A percentile compares a stretch with the other conserved stretches of the same genome.
phyloP scores from a whole-genome alignment of 2,888 invertebrate genomes.

The Drosophila dives region DNA sequence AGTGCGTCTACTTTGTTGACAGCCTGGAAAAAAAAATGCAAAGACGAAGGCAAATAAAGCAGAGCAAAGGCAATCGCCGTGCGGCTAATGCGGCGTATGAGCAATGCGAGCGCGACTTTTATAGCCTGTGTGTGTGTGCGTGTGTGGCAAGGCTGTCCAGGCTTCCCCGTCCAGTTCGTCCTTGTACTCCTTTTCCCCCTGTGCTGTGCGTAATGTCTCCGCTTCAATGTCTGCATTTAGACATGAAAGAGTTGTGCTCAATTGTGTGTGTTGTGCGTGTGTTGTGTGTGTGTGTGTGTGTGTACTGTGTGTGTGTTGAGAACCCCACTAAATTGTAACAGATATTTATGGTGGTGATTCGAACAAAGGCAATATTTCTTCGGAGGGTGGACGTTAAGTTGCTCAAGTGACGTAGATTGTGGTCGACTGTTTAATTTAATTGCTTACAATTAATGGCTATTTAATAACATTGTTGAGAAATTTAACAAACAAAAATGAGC shows the following conservation, averaged over 20 bases:
- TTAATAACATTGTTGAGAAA: neutral
- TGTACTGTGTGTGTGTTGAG: constrained; percentile 1
- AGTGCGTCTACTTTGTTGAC: constrained; percentile 75
- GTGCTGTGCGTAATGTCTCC: constrained; percentile 53
- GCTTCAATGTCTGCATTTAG: constrained; percentile 67
- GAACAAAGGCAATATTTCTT: constrained; percentile 19
- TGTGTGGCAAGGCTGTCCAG: constrained; percentile 15
- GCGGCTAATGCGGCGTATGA: constrained; percentile 67
- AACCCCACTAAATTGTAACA: constrained; percentile 17
- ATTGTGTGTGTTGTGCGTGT: neutral
- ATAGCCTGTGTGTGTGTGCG: constrained; percentile 68
- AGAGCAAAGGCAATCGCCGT: constrained; percentile 62
- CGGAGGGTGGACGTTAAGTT: neutral
- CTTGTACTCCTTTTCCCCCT: neutral
- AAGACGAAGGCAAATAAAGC: constrained; percentile 51
- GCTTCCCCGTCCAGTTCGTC: constrained; percentile 1
- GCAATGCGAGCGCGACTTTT: constrained; percentile 68
- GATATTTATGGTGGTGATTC: constrained; percentile 53
- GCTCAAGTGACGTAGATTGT: constrained; percentile 23
- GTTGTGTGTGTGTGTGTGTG: neutral
- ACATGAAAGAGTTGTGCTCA: constrained; percentile 48
- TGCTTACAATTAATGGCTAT: constrained; percentile 27
- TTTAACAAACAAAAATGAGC: neutral
- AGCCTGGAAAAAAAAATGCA: constrained; percentile 16
- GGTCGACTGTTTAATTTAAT: constrained; percentile 26